Percentiles rank a stretch among this genome's conserved stretches.
Conservation (phyloP, 2,113 vertebrate species). For the Himantopus leucocephalus region DNA sequence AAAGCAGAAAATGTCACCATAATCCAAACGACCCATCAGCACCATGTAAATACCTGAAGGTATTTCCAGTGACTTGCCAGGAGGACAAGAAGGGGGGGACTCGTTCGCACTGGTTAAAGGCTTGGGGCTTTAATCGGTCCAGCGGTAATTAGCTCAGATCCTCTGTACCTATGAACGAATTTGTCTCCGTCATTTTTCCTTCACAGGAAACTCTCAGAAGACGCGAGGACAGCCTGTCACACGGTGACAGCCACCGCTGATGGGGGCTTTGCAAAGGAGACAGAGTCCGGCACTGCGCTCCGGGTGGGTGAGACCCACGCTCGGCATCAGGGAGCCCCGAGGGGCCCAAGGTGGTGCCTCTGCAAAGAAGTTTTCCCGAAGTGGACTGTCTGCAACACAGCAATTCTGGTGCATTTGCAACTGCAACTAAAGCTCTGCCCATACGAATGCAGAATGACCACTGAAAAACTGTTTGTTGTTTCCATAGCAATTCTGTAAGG, state of each 20-base stretch:
- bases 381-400: not conserved
- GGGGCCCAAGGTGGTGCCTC: not conserved
- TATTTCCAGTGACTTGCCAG: not conserved
- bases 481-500: slow-evolving; percentile 26
- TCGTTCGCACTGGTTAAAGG: not conserved
- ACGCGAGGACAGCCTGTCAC: rapidly evolving
- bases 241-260: rapidly evolving
- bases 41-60: not conserved
- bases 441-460: not conserved
- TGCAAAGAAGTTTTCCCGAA: not conserved
- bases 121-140: not conserved
- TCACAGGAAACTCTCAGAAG: rapidly evolving
- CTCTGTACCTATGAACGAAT: not conserved
- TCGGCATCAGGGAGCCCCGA: rapidly evolving
- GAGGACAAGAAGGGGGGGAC: not conserved
- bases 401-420: not conserved
- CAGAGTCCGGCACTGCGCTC: not conserved
- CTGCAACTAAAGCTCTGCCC: not conserved
- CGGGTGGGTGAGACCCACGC: rapidly evolving
- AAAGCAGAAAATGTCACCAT: not conserved
- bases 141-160: not conserved
- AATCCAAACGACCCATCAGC: not conserved
- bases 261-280: not conserved
- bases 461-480: not conserved
- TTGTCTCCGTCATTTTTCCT: rapidly evolving